phyloP scores from a whole-genome alignment of 2,888 invertebrate species.

The Conus canariensis region DNA sequence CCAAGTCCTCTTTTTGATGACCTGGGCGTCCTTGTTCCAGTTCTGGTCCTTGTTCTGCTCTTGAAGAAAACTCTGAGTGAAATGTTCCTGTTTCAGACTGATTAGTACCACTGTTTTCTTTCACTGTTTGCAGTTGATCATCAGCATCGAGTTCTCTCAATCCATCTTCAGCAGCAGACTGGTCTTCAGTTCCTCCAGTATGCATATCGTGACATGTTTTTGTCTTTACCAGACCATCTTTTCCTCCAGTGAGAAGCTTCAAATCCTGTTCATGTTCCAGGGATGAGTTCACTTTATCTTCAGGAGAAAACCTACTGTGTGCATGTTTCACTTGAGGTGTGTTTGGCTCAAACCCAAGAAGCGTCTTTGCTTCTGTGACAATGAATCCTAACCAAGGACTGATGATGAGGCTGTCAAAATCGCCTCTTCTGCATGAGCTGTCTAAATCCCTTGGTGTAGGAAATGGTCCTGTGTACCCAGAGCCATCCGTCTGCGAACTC shows the following conservation, averaged over 20 bases:
- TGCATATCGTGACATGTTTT: neutral
- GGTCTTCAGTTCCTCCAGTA: neutral
- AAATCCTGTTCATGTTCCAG: neutral
- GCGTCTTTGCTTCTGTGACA: conserved; percentile 27
- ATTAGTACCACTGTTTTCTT: neutral
- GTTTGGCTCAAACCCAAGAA: neutral
- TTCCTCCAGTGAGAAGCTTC: neutral
- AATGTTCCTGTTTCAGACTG: neutral
- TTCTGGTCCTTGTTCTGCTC: neutral
- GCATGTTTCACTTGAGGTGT: neutral
- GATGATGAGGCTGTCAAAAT: conserved; percentile 39
- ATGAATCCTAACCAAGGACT: conserved; percentile 19
- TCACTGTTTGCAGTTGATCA: neutral
- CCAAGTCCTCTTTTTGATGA: neutral
- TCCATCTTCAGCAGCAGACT: neutral
- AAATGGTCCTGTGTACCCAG: neutral
- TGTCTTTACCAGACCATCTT: neutral
- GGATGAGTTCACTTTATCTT: neutral
- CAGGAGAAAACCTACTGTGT: neutral
- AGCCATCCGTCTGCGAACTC: neutral
- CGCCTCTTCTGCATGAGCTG: neutral
- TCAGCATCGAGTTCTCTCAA: neutral
- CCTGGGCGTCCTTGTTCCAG: neutral
- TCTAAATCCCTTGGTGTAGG: neutral
- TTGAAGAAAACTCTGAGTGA: neutral